A percentile compares a stretch with the other conserved stretches of the same genome.
These are phyloP conservation scores for Glomeris maerens DNA, from an alignment of 1,140 invertebrate genomes.

Conservation along the genomic window DNA sequence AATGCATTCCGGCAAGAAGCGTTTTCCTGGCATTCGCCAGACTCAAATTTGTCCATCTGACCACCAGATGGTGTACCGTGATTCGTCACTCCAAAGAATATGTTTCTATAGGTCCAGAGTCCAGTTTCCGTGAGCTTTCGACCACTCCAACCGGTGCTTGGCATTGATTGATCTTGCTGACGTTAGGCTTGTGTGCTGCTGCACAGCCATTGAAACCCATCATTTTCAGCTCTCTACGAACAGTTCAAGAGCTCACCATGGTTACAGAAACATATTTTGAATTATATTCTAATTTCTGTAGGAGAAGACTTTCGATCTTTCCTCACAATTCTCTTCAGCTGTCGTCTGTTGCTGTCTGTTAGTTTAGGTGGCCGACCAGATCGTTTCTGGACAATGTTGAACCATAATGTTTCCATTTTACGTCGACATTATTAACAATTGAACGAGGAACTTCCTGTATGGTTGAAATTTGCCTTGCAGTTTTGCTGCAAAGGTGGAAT, in stretches of 20 bases:
- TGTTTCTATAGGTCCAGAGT: background rate
- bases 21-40: conserved; percentile 1
- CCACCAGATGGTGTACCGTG: conserved; percentile 1
- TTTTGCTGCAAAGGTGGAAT: background rate
- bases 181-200: conserved; percentile 1
- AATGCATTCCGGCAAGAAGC: background rate
- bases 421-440: background rate
- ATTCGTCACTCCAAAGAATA: background rate
- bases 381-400: background rate
- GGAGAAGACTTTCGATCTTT: background rate
- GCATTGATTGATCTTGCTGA: conserved; percentile 1
- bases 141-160: background rate
- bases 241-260: background rate
- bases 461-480: background rate
- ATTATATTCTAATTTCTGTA: background rate
- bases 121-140: background rate
- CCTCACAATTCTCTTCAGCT: background rate
- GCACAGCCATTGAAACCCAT: background rate
- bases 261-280: background rate
- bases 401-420: background rate
- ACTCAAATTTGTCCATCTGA: background rate
- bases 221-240: background rate
- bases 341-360: background rate
- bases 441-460: background rate
- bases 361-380: background rate